Conservation (phyloP, 2,888 invertebrate genomes). For the Heliothis peltigera region DNA sequence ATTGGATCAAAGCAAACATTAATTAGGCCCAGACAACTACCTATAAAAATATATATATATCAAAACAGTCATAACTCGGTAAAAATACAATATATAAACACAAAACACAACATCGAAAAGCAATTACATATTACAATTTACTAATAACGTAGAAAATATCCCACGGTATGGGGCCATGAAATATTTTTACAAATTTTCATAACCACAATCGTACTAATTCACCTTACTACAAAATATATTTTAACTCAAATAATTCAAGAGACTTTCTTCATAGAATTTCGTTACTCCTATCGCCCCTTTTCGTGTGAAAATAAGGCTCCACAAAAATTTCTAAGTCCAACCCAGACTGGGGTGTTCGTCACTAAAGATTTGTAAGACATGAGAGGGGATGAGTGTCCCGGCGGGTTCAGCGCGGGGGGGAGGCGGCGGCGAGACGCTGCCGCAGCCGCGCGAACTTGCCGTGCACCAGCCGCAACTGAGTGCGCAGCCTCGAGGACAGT, state of each 20-base stretch:
- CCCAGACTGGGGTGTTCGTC: conserved; percentile 31
- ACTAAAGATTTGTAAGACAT: conserved; percentile 44
- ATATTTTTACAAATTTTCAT: conserved; percentile 35
- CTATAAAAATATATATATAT: conserved; percentile 42
- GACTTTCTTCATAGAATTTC: conserved; percentile 2
- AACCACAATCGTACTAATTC: conserved; percentile 21
- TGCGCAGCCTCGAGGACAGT: conserved; percentile 93
- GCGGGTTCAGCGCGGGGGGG: conserved; percentile 74
- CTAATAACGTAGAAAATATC: conserved; percentile 31
- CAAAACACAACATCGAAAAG: conserved; percentile 43
- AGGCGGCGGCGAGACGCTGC: conserved; percentile 91
- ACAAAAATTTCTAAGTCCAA: conserved; percentile 36
- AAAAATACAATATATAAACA: conserved; percentile 39
- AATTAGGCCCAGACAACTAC: conserved; percentile 51
- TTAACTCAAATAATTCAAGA: too few relatives aligned
- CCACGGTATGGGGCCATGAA: conserved; percentile 7
- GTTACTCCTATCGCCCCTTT: background rate
- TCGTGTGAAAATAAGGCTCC: conserved; percentile 29
- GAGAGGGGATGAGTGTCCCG: conserved; percentile 25
- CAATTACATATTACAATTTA: conserved; percentile 14
- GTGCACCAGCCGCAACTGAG: conserved; percentile 93
- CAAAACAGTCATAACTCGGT: conserved; percentile 45
- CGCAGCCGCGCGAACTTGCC: conserved; percentile 93
- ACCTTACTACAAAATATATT: background rate
- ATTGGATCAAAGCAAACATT: conserved; percentile 3